Conservation (phyloP, 1,140 invertebrate genomes). For the Mercenaria mercenaria region DNA sequence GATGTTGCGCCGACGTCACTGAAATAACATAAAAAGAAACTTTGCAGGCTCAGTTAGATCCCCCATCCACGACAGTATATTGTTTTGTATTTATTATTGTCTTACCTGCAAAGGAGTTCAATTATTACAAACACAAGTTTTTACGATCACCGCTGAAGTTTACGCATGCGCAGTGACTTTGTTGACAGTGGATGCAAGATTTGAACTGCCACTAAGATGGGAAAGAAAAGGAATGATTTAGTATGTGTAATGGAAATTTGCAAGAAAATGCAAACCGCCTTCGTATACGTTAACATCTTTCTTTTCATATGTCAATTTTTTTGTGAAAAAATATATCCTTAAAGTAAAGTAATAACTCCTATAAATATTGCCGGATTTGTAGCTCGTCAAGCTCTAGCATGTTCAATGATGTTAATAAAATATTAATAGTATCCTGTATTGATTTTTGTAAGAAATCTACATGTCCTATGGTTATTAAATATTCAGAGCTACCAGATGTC, state of each 20-base stretch:
- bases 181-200: conserved; percentile 56
- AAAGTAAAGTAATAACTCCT: too few species aligned
- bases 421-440: neutral
- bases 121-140: too few species aligned
- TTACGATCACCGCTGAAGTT: too few species aligned
- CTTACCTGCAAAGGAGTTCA: too few species aligned
- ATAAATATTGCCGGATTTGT: too few species aligned
- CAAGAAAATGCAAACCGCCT: neutral
- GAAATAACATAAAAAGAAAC: too few species aligned
- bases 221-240: conserved; percentile 30
- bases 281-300: neutral
- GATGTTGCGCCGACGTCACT: too few species aligned
- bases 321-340: too few species aligned
- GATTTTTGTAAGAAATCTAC: neutral
- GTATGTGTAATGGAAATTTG: neutral
- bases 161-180: conserved; percentile 52
- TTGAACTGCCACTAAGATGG: conserved; percentile 41
- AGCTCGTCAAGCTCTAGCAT: conserved; percentile 39
- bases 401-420: neutral
- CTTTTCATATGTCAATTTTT: too few species aligned
- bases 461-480: neutral
- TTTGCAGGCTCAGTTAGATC: too few species aligned
- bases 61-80: too few species aligned
- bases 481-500: conserved; percentile 1
- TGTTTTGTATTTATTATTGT: too few species aligned